Conservation (phyloP, 2,888 invertebrate species). For the Lutraria lutraria region DNA sequence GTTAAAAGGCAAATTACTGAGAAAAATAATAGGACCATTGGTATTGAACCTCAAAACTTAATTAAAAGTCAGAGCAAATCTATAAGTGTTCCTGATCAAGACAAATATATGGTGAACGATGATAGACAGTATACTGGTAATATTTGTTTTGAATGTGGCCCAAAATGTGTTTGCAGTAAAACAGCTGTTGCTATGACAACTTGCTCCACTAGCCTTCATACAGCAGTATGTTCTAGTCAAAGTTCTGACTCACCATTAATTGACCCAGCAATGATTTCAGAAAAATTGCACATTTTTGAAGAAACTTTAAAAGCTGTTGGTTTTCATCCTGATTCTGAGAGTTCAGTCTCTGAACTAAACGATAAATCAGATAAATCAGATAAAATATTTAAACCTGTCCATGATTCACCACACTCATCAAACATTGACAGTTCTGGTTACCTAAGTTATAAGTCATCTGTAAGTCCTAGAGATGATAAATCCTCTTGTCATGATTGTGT, state of each 20-base stretch:
- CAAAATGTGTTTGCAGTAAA: slow-evolving; percentile 57
- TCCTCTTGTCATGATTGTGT: background rate
- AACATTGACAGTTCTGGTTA: slow-evolving; percentile 27
- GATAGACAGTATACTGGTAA: background rate
- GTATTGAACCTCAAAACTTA: background rate
- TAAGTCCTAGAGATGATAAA: background rate
- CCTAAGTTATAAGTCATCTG: background rate
- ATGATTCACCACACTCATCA: background rate
- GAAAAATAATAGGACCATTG: background rate
- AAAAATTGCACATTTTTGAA: slow-evolving; percentile 42
- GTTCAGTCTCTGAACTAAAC: background rate
- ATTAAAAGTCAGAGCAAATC: background rate
- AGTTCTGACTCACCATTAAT: background rate
- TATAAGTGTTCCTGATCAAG: background rate
- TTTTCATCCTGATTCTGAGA: slow-evolving; percentile 48
- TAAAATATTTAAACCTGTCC: background rate
- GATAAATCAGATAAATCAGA: too few species aligned
- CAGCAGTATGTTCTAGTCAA: background rate
- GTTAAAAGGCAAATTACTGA: background rate
- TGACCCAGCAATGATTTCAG: background rate
- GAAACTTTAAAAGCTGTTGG: slow-evolving; percentile 21
- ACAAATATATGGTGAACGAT: background rate
- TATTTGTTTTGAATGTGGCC: slow-evolving; percentile 59
- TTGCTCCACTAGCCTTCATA: background rate
- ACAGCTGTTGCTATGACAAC: slow-evolving; percentile 44